Conservation (phyloP, 2,797 vertebrate genomes). For the Centropyge bicolor region DNA sequence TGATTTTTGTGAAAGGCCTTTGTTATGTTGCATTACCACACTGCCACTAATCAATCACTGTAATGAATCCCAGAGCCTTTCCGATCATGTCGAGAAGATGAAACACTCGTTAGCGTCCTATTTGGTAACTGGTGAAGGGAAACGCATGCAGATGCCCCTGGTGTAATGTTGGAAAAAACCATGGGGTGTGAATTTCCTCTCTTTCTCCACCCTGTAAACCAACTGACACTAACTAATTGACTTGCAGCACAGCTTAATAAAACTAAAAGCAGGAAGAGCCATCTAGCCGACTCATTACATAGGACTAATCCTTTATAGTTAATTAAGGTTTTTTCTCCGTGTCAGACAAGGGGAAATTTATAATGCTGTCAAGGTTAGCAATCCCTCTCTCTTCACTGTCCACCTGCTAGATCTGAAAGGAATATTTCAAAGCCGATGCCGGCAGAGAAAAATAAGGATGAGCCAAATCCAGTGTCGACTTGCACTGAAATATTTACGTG, state of each 20-base stretch:
- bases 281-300: slow-evolving; percentile 74
- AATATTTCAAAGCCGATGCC: slow-evolving; percentile 35
- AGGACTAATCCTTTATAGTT: slow-evolving; percentile 77
- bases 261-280: slow-evolving; percentile 77
- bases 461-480: slow-evolving; percentile 22
- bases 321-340: slow-evolving; percentile 71
- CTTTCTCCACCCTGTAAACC: slow-evolving; percentile 53
- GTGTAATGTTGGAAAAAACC: slow-evolving; percentile 36
- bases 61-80: slow-evolving; percentile 55
- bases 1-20: slow-evolving; percentile 5
- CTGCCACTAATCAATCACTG: slow-evolving; percentile 55
- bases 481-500: slow-evolving; percentile 60
- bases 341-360: slow-evolving; percentile 69
- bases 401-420: slow-evolving; percentile 38
- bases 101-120: slow-evolving; percentile 50
- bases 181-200: slow-evolving; percentile 33
- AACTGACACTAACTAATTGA: slow-evolving; percentile 75
- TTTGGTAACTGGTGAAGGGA: slow-evolving; percentile 48
- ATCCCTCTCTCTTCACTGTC: slow-evolving; percentile 22
- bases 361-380: slow-evolving; percentile 57
- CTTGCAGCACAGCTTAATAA: slow-evolving; percentile 73
- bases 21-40: slow-evolving; percentile 44
- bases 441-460: slow-evolving; percentile 19
- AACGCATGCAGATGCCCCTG: slow-evolving; percentile 20
- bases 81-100: slow-evolving; percentile 53